phyloP scores from a whole-genome alignment of 2,888 invertebrate genomes.

The Tetanocera ferruginea region DNA sequence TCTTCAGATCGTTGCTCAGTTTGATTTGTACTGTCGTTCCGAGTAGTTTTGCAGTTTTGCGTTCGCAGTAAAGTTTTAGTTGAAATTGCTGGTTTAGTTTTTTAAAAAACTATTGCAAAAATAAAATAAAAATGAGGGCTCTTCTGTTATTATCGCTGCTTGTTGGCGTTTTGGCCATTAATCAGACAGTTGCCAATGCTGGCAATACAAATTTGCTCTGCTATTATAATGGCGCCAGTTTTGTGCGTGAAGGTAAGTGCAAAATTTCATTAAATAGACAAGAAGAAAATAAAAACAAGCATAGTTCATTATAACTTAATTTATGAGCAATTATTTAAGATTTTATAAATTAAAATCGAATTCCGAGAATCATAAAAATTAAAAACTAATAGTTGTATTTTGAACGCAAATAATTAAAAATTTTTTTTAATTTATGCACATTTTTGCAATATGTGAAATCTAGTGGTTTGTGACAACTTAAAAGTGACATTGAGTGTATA shows the following conservation, averaged over 20 bases:
- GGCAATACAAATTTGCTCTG: slow-evolving; percentile 59
- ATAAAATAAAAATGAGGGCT: slow-evolving; percentile 60
- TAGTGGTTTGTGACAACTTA: too few species aligned
- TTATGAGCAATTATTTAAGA: too few species aligned
- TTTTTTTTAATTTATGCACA: too few species aligned
- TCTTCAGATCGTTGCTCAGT: slow-evolving; percentile 53
- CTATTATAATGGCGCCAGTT: slow-evolving; percentile 65
- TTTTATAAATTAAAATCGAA: too few species aligned
- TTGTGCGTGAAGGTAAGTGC: slow-evolving; percentile 64
- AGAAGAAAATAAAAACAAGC: not conserved
- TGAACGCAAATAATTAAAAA: too few species aligned
- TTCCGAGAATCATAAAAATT: too few species aligned
- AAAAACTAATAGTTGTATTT: too few species aligned
- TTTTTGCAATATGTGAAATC: too few species aligned
- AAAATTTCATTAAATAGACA: not conserved
- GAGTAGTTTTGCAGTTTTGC: slow-evolving; percentile 53
- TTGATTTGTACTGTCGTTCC: slow-evolving; percentile 55
- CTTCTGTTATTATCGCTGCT: slow-evolving; percentile 57
- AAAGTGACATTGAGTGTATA: too few species aligned
- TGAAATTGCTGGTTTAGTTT: not conserved
- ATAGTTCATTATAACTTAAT: too few species aligned
- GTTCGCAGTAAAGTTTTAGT: slow-evolving; percentile 20
- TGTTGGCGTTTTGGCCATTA: slow-evolving; percentile 56
- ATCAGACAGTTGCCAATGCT: slow-evolving; percentile 50
- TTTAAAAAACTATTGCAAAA: slow-evolving; percentile 29